These are phyloP conservation scores for Ciconia nigra DNA, from an alignment of 2,797 vertebrate genomes.

Conservation along the genomic window DNA sequence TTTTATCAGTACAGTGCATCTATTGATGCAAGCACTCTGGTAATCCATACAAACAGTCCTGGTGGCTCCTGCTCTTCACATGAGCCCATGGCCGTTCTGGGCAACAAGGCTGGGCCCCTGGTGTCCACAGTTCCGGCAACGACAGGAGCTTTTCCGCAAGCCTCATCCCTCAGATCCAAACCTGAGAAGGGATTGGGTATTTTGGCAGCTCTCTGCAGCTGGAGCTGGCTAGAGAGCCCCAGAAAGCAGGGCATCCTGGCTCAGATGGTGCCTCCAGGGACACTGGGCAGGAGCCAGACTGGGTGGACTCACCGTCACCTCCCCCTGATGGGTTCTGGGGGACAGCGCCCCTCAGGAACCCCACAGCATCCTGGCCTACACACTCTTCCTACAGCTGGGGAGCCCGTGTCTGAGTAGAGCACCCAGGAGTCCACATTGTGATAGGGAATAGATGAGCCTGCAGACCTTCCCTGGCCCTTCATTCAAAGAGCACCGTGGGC, in stretches of 20 bases:
- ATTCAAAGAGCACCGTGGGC: not conserved
- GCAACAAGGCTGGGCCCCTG: not conserved
- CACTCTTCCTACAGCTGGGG: not conserved
- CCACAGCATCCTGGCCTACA: not conserved
- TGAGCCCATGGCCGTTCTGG: accelerated
- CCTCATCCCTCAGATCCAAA: not conserved
- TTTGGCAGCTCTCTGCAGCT: not conserved
- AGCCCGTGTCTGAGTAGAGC: not conserved
- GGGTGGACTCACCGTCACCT: not conserved
- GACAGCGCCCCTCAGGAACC: not conserved
- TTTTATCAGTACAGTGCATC: not conserved
- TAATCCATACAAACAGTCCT: not conserved
- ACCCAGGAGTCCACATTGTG: not conserved
- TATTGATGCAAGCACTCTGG: not conserved
- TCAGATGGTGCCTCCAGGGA: not conserved
- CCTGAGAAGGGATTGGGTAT: not conserved
- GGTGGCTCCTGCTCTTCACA: not conserved
- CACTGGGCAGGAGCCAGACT: not conserved
- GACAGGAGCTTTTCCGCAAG: not conserved
- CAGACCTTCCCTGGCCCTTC: not conserved
- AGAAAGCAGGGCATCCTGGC: too few species aligned
- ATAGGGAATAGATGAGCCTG: not conserved
- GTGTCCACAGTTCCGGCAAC: not conserved
- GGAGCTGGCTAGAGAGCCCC: not conserved
- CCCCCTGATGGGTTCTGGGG: not conserved